Evolutionary conservation across 2,888 invertebrate species (phyloP).

Genomic region (Hydriomena furcata): DNA sequence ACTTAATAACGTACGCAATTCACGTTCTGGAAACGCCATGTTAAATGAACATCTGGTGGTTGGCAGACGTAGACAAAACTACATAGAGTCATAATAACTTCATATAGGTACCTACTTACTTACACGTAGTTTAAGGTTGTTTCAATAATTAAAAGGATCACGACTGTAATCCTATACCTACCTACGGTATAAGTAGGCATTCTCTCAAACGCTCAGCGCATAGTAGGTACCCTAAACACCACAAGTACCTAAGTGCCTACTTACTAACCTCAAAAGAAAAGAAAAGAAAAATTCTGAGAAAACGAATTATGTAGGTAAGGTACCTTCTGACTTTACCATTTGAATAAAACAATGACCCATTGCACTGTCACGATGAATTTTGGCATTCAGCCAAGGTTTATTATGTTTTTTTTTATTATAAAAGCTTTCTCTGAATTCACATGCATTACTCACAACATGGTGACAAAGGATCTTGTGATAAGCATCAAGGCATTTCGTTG

Average conservation of each 20-base stretch:
- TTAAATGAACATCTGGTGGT: constrained; percentile 10
- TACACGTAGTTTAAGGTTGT: too few species aligned
- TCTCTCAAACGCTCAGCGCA: too few species aligned
- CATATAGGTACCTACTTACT: too few species aligned
- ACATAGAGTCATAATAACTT: too few species aligned
- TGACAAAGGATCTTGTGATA: constrained; percentile 22
- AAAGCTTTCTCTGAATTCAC: constrained; percentile 52
- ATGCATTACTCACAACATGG: constrained; percentile 31
- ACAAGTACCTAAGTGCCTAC: too few species aligned
- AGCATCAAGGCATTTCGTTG: constrained; percentile 6
- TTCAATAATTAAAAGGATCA: too few species aligned
- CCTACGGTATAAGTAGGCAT: too few species aligned
- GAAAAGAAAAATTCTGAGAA: too few species aligned
- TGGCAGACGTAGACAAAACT: constrained; percentile 6
- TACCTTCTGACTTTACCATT: constrained; percentile 20
- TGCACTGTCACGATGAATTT: constrained; percentile 23
- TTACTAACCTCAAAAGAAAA: too few species aligned
- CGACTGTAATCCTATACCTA: too few species aligned
- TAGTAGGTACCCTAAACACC: too few species aligned
- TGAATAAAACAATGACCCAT: constrained; percentile 25
- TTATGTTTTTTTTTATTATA: constrained; percentile 38
- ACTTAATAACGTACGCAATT: constrained; percentile 41
- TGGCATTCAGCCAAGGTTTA: constrained; percentile 45
- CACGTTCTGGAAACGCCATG: constrained; percentile 55
- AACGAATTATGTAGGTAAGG: neutral